Conservation (phyloP, 2,888 invertebrate species). For the Acleris cristana region DNA sequence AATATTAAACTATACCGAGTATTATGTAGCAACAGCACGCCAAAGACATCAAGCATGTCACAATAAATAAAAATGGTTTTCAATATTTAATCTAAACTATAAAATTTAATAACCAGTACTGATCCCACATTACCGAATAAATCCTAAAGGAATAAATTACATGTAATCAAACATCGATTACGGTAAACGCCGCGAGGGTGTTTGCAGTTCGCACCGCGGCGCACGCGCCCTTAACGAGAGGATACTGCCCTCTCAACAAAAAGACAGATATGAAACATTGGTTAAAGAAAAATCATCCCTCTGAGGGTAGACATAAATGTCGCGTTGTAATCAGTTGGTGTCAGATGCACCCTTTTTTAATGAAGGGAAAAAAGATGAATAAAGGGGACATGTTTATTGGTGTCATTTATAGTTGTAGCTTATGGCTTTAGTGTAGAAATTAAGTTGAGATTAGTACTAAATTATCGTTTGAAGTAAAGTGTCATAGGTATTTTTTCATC, state of each 20-base stretch:
- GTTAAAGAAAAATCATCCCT: too few species aligned
- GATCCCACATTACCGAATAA: slow-evolving; percentile 17
- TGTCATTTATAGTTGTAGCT: not conserved
- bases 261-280: too few species aligned
- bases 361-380: not conserved
- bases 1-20: too few species aligned
- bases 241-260: too few species aligned
- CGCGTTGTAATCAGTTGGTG: too few species aligned
- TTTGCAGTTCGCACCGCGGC: slow-evolving; percentile 45
- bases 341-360: not conserved
- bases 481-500: too few species aligned
- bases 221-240: slow-evolving; percentile 15
- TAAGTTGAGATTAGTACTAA: too few species aligned
- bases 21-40: too few species aligned
- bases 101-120: slow-evolving; percentile 18
- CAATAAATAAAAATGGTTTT: too few species aligned
- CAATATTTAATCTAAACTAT: not conserved
- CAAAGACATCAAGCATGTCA: too few species aligned
- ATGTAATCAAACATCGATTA: slow-evolving; percentile 31
- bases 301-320: too few species aligned
- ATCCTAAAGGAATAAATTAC: slow-evolving; percentile 22
- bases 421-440: not conserved
- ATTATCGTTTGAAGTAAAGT: too few species aligned
- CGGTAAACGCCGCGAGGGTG: slow-evolving; percentile 42
- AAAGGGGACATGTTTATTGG: slow-evolving; percentile 1